Evolutionary conservation across 2,113 vertebrate species (phyloP), one percentile per base, ranked within the genome.

Genomic region (Rhea pennata): DNA sequence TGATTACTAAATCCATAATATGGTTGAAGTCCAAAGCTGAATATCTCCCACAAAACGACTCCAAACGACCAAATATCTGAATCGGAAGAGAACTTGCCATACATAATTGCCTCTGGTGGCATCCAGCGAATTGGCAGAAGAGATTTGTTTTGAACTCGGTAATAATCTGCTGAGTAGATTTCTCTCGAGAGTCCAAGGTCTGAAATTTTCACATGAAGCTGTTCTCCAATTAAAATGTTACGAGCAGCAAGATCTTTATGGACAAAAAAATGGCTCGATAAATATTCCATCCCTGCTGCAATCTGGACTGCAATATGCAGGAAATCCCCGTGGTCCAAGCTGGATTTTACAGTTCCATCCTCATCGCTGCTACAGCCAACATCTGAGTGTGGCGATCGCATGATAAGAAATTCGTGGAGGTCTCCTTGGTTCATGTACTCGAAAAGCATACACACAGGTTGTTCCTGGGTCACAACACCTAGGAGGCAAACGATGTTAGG

Each of bases 41-140:
- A 99, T 65, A 99, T 99, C 95, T 99, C 99, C 99, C 99, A 99
- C 39, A 99, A 88, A 65, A 99, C 99, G 7, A 99, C 99, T 9
- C 99, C 99, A 23, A 99, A 99, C 0, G 99, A 99, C 99, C 99
- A 99, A 84, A 99, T 99, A 96, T 99, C 99, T 0, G 99, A 99
- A 97, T 99, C 99, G 1, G 99, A 98, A 74, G 98, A 99, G 98
- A 99, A 99, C 97, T 99, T 99, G 56, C 99, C 99, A 2, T 99
- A 99, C 89, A 99, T 53, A 59, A 99, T 99, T 87, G 99, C 98
- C 97, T 99, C 99, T 0, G 99, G 99, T 3, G 99, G 98, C 99
- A 99, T 99, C 99, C 99, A 99, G 94, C 99, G 99, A 91, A 99
- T 99, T 48, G 99, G 99, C 92, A 99, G 96, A 75, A 99, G 97